Base-by-base conservation (phyloP, 2,888 invertebrate species). In the Ochropacha duplaris region DNA sequence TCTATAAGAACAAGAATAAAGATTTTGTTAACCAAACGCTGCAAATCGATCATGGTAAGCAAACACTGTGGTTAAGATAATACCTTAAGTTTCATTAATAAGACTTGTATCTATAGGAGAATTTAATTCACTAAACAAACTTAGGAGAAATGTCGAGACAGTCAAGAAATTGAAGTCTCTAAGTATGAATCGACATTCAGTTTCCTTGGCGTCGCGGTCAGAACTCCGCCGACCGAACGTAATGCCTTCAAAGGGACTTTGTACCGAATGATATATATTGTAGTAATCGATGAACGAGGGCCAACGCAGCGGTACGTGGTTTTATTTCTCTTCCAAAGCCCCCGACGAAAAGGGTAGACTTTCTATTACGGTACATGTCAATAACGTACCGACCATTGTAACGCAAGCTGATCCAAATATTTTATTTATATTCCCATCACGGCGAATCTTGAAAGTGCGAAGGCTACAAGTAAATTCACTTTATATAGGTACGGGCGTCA, bases 311-410 rank as follows among this genome's bases (percentile, higher is more conserved):
- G n/a, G 31, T 31, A 51, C 26, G 31, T 31, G 51, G 26, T 49
- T 34, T 52, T 52, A 52, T 52, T 52, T 31, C 52, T 34, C 19
- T 52, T 6, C 34, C 31, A 31, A 31, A 31, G 31, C 54, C 51
- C 50, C 52, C 59, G 36, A 57, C 56, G 58, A 61, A 60, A 58
- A 62, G 58, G 61, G 57, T 65, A 56, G 55, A 54, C 58, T 50
- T 57, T 54, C 49, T 61, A 56, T 62, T 63, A 57, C 24, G 56
- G 39, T 55, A 51, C 49, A 62, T 54, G 57, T 55, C 54, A 28
- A 50, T 50, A 55, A 56, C 31, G 31, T 16, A 31, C 16, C 22
- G 52, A 31, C 28, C 28, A 28, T 26, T 51, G 50, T 51, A 28
- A 19, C 34, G 52, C 52, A 26, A 11, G 22, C 31, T 52, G 12